Base-by-base conservation (phyloP, 2,797 vertebrate species). In the Pipistrellus pygmaeus region DNA sequence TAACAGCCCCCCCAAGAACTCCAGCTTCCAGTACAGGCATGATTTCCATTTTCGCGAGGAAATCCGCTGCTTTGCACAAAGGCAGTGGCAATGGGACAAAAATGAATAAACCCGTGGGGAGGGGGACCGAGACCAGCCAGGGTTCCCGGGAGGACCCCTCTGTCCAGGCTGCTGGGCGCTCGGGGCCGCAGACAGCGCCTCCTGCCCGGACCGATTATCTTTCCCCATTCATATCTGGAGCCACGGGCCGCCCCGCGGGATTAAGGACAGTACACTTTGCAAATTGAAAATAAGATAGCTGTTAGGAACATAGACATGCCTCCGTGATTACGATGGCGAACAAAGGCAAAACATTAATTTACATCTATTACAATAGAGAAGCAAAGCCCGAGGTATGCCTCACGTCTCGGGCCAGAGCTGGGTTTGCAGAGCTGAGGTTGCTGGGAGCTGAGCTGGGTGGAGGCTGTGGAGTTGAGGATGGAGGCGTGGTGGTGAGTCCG, bases 251-350 rank as follows among this genome's bases (percentile, higher is more conserved):
- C 97, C 99, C 98, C 98, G 20, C 97, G 98, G 98, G 98, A 99
- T 99, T 98, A 99, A 98, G 97, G 98, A 97, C 97, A 98, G 98
- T 98, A 98, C 97, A 98, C 97, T 98, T 97, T 98, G 98, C 98
- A 99, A 99, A 99, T 99, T 99, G 98, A 98, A 98, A 98, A 98
- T 98, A 98, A 98, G 98, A 98, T 98, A 98, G 98, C 98, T 98
- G 98, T 98, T 99, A 98, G 98, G 98, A 98, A 98, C 97, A 97
- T 98, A 98, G 94, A 98, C 98, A 98, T 98, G 97, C 97, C 94
- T 98, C 96, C 98, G 98, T 98, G 98, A 98, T 98, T 98, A 98
- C 97, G 85, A 91, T 69, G 95, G 97, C 97, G 98, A 98, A 98
- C 98, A 98, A 98, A 98, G 97, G 96, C 95, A 98, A 98, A 98